Base-by-base conservation (phyloP, 2,113 vertebrate species). In the Natator depressus region DNA sequence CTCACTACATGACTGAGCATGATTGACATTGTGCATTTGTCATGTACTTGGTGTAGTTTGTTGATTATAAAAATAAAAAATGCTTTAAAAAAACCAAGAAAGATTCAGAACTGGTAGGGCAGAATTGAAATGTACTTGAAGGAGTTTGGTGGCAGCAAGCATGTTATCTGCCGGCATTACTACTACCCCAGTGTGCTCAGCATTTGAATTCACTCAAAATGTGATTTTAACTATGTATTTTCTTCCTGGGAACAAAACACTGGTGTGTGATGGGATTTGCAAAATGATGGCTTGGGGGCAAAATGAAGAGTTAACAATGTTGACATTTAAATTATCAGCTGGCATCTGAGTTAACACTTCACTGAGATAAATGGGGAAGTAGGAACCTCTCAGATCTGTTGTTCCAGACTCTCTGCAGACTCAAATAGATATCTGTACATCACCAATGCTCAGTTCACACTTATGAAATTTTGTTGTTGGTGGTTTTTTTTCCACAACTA, bases 251-350 rank as follows among this genome's bases (percentile, higher is more conserved):
- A 94, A 88, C 35, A 94, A 91, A 82, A 10, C 2, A 89, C 3
- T 24, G 10, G 42, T 88, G 80, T 92, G 50, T 47, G 38, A 65
- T 54, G 3, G 84, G 84, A 89, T 29, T 82, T 22, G 86, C 29
- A 62, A 95, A 96, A 92, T 91, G 84, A 89, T 87, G 75, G 25
- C 57, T 88, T 96, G 84, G 80, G 62, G 89, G 81, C 93, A 3
- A 86, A 93, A 89, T 50, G 17, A 83, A 42, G 4, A 38, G 7
- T 8, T 78, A 3, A 47, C 86, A 53, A 75, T 7, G 54, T 0
- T 10, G 72, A 92, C 62, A 83, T 93, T 81, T 78, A 69, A 27
- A 47, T 35, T 12, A 57, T 83, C 82, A 75, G 87, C 22, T 53
- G 16, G 8, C 5, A 69, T 38, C 9, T 75, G 84, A 89, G 6